Evolutionary conservation across 1,140 invertebrate species (phyloP).

Genomic region (Cyrtorhinus lividipennis): DNA sequence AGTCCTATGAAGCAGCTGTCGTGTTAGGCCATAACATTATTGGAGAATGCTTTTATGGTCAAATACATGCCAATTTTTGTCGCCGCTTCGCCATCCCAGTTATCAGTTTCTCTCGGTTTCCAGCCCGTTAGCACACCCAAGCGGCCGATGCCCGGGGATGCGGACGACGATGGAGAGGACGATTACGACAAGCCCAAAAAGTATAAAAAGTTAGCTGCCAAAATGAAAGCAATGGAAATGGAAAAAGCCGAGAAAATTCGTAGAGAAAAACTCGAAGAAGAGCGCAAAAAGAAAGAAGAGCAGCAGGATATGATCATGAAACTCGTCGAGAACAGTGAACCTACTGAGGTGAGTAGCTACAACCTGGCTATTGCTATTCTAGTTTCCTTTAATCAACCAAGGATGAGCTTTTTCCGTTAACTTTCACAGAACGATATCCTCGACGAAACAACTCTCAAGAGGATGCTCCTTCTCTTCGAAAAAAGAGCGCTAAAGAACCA

Average conservation of each 20-base stretch:
- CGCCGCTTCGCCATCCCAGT: too few relatives aligned
- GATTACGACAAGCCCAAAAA: constrained; percentile 30
- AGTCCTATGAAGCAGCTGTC: not conserved
- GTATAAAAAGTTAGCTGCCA: constrained; percentile 31
- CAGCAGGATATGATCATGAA: constrained; percentile 23
- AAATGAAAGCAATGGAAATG: constrained; percentile 35
- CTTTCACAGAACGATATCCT: constrained; percentile 51
- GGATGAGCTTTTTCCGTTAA: too few relatives aligned
- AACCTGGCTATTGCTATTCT: not conserved
- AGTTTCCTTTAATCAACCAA: too few relatives aligned
- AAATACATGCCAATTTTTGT: constrained; percentile 20
- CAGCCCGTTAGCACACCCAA: constrained; percentile 67
- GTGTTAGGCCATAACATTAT: not conserved
- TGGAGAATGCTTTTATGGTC: not conserved
- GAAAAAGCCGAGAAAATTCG: constrained; percentile 35
- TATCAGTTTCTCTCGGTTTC: too few relatives aligned
- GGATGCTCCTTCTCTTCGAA: constrained; percentile 82
- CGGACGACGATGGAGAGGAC: constrained; percentile 42
- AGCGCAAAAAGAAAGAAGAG: constrained; percentile 23
- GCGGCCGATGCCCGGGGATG: constrained; percentile 44
- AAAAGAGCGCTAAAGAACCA: constrained; percentile 89
- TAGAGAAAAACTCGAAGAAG: constrained; percentile 22
- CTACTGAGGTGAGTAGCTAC: constrained; percentile 32
- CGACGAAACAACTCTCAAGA: constrained; percentile 76
- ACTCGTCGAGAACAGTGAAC: constrained; percentile 31